Evolutionary conservation across 2,888 invertebrate species (phyloP).

Genomic region (Sussaba pulchella): DNA sequence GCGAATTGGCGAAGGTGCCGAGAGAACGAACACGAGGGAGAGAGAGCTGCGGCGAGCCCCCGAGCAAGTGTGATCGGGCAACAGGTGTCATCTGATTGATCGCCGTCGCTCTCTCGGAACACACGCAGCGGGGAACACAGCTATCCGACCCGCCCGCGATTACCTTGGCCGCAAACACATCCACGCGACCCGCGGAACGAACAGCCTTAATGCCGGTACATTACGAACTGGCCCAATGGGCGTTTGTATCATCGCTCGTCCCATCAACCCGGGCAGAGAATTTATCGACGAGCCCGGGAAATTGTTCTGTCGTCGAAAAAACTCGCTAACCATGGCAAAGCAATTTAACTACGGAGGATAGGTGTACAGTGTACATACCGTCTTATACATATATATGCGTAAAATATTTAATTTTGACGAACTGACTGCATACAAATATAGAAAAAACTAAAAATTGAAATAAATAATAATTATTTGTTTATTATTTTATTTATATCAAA

Average conservation of each 20-base stretch:
- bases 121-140: constrained; percentile 66
- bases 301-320: not conserved
- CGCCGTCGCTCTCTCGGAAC: constrained; percentile 77
- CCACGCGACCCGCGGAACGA: constrained; percentile 75
- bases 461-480: no score
- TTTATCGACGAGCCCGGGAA: not conserved
- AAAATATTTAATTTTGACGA: no score
- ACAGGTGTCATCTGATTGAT: constrained; percentile 85
- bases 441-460: no score
- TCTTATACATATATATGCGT: no score
- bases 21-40: constrained; percentile 78
- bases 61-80: constrained; percentile 73
- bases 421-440: no score
- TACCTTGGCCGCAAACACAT: constrained; percentile 82
- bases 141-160: constrained; percentile 73
- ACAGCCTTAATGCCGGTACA: constrained; percentile 79
- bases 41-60: constrained; percentile 22
- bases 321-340: no score
- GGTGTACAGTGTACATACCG: no score
- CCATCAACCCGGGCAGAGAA: not conserved
- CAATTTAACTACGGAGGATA: no score
- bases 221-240: constrained; percentile 75
- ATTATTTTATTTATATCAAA: no score
- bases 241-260: constrained; percentile 34
- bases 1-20: constrained; percentile 82